phyloP scores from a whole-genome alignment of 2,888 invertebrate genomes.

The Folsomia manolachei region DNA sequence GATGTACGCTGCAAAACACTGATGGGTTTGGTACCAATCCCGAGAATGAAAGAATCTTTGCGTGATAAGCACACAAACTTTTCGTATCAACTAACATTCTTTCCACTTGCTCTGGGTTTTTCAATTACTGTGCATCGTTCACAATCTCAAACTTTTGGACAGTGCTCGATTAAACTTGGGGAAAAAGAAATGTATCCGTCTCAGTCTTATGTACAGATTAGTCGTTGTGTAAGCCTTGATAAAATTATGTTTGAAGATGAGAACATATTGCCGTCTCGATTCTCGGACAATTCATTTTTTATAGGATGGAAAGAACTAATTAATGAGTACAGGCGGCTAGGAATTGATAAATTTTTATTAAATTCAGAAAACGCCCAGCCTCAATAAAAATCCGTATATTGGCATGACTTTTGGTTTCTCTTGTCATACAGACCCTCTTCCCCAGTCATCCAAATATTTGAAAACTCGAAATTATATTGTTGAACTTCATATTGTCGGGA shows the following conservation, averaged over 20 bases:
- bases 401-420: too few relatives aligned
- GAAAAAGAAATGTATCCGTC: background rate
- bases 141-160: background rate
- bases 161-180: background rate
- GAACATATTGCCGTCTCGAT: background rate
- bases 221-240: background rate
- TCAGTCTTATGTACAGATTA: background rate
- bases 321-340: background rate
- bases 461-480: too few relatives aligned
- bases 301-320: background rate
- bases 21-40: background rate
- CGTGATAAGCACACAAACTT: background rate
- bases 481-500: background rate
- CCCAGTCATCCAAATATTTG: too few relatives aligned
- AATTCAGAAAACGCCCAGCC: too few relatives aligned
- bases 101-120: background rate
- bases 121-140: background rate
- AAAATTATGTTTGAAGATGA: background rate
- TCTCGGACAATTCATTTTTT: background rate
- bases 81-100: background rate
- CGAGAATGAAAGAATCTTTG: background rate
- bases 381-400: too few relatives aligned
- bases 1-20: background rate
- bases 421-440: too few relatives aligned
- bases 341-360: background rate